Evolutionary conservation across 2,888 invertebrate genomes (phyloP), one percentile per base, ranked within the genome.

Genomic region (Argynnis bischoffii): DNA sequence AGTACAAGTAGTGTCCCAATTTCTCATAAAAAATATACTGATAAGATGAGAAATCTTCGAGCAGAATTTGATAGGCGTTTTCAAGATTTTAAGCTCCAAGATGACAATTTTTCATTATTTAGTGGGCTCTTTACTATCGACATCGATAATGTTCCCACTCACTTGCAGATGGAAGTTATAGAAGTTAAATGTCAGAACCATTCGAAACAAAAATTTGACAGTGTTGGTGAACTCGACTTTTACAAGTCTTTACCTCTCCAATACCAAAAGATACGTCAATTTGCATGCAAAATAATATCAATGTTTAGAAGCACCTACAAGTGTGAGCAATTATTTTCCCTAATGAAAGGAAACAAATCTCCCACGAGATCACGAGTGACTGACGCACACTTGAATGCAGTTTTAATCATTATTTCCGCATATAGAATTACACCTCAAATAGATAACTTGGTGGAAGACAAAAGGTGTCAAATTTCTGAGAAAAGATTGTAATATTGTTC

Each of bases 281-380:
- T 53, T 18, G 53, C 53, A 11, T 53, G 53, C 21, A 53, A 53
- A 53, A 53, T 53, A n/a, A n/a, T 53, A 21, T 53, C 53, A 53
- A 18, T 21, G 53, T 53, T 53, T 53, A 13, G 53, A 53, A 18
- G 16, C 21, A 53, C 53, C 4, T 48, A 48, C 15, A 48, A 53
- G 18, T 53, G 53, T 53, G 53, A 53, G 21, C 53, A 53, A 53
- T 53, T 53, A 53, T 53, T 53, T 53, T 53, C 21, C 21, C 21
- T 53, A 53, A 53, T 53, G 53, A 53, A 53, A 53, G 53, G 53
- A 53, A 53, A 53, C 53, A 53, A 53, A 53, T 53, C 53, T 53
- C 18, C 53, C 53, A n/a, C 21, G 11, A 53, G 53, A 53, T 53
- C 53, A n/a, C 21, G 18, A 53, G 2, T 53, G 53, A 53, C 53